A percentile compares a stretch with the other conserved stretches of the same genome.
phyloP scores from a whole-genome alignment of 2,888 invertebrate species.

The Amblyjoppa fuscipennis region DNA sequence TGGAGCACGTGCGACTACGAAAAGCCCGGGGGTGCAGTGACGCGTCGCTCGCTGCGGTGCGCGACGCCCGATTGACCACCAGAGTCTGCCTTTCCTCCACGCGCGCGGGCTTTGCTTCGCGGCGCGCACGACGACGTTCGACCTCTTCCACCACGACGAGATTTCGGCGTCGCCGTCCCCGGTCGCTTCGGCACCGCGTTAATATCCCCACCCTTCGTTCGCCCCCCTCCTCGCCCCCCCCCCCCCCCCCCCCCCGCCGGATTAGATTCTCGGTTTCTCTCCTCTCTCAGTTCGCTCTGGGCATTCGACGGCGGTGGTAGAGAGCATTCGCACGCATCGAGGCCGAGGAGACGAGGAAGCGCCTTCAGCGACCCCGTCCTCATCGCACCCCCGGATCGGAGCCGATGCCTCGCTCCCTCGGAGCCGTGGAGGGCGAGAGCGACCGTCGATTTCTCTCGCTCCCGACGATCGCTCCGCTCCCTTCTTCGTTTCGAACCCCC shows the following conservation, averaged over 20 bases:
- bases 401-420: slow-evolving; percentile 42
- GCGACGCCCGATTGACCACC: slow-evolving; percentile 85
- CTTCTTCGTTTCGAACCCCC: slow-evolving; percentile 1
- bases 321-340: slow-evolving; percentile 58
- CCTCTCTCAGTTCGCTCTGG: slow-evolving; percentile 62
- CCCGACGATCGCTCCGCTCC: slow-evolving; percentile 20
- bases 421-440: slow-evolving; percentile 18
- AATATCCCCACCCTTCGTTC: slow-evolving; percentile 45
- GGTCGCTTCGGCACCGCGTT: slow-evolving; percentile 34
- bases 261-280: slow-evolving; percentile 49
- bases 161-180: slow-evolving; percentile 55
- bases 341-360: slow-evolving; percentile 39
- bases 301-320: slow-evolving; percentile 66
- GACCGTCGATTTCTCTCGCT: slow-evolving; percentile 41
- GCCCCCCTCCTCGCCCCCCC: slow-evolving; percentile 31
- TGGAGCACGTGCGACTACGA: slow-evolving; percentile 82
- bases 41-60: slow-evolving; percentile 84
- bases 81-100: slow-evolving; percentile 83
- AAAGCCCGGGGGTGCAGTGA: slow-evolving; percentile 83
- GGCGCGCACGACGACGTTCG: slow-evolving; percentile 74
- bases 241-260: slow-evolving; percentile 50
- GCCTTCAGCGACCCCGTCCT: slow-evolving; percentile 5
- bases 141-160: slow-evolving; percentile 73
- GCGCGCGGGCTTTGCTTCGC: slow-evolving; percentile 75
- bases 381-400: slow-evolving; percentile 3